Conservation (phyloP, 2,797 vertebrate species). For the Austrolebias charrua region DNA sequence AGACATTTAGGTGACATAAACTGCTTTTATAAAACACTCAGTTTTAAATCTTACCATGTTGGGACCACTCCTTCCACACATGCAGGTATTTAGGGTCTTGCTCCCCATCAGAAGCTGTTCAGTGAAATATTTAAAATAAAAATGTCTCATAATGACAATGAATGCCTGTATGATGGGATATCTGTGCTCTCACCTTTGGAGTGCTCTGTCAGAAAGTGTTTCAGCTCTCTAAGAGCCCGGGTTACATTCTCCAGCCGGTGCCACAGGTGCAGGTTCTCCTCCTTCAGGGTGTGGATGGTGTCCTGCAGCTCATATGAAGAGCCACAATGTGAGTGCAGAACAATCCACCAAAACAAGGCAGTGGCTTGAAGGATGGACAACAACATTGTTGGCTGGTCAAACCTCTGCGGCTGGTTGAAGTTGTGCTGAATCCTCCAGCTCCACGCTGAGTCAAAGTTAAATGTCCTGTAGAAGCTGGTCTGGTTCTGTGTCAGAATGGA, state of each 20-base stretch:
- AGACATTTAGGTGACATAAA: neutral
- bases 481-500: conserved; percentile 44
- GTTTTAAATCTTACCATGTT: conserved; percentile 56
- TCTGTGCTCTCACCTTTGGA: conserved; percentile 64
- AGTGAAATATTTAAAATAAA: conserved; percentile 7
- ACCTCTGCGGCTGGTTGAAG: neutral
- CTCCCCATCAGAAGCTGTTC: conserved; percentile 29
- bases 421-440: conserved; percentile 19
- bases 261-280: conserved; percentile 76
- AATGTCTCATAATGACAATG: neutral
- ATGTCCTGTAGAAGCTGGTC: conserved; percentile 13
- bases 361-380: conserved; percentile 34
- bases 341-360: conserved; percentile 38
- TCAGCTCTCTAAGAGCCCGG: conserved; percentile 71
- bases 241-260: conserved; percentile 78
- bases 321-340: conserved; percentile 31
- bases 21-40: neutral
- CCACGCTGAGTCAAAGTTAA: conserved; percentile 22
- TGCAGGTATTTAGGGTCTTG: conserved; percentile 56
- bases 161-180: neutral
- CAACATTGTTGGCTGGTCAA: conserved; percentile 25
- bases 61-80: conserved; percentile 71
- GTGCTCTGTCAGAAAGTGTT: conserved; percentile 71
- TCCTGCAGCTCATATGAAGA: conserved; percentile 78
- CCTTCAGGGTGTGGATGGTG: conserved; percentile 73